A percentile compares a stretch with the other conserved stretches of the same genome.
These are phyloP conservation scores for Galerucella nymphaeae DNA, from an alignment of 2,888 invertebrate species.

Conservation along the genomic window DNA sequence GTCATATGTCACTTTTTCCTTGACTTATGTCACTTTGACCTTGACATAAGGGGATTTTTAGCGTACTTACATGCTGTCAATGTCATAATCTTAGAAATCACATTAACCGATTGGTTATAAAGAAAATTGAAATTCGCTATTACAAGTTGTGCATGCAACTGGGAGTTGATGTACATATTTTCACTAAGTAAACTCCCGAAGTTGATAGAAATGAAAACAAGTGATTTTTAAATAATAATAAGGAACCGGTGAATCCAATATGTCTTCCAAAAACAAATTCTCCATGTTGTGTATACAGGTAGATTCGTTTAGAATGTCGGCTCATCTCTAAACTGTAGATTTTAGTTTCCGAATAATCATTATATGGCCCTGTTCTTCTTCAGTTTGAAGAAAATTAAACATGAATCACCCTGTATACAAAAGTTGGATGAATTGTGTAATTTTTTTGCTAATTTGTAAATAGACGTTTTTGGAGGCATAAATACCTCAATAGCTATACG, in stretches of 20 bases:
- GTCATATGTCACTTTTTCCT: too few species aligned
- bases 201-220: background rate
- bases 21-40: too few species aligned
- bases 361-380: too few species aligned
- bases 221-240: background rate
- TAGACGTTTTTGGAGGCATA: background rate
- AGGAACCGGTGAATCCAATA: background rate
- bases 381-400: too few species aligned
- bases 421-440: background rate
- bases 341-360: too few species aligned
- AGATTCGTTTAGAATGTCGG: too few species aligned
- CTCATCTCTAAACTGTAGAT: too few species aligned
- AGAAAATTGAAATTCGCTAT: too few species aligned
- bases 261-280: background rate
- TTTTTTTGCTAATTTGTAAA: background rate
- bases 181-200: background rate
- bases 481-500: background rate
- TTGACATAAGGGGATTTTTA: too few species aligned
- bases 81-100: too few species aligned
- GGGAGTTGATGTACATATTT: constrained; percentile 4
- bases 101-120: too few species aligned
- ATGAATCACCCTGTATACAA: background rate
- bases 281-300: background rate
- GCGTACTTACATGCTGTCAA: too few species aligned
- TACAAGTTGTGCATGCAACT: background rate